Percentiles rank a stretch among this genome's conserved stretches.
Evolutionary conservation across 2,888 invertebrate species (phyloP).

Genomic region (Neoascia interrupta): DNA sequence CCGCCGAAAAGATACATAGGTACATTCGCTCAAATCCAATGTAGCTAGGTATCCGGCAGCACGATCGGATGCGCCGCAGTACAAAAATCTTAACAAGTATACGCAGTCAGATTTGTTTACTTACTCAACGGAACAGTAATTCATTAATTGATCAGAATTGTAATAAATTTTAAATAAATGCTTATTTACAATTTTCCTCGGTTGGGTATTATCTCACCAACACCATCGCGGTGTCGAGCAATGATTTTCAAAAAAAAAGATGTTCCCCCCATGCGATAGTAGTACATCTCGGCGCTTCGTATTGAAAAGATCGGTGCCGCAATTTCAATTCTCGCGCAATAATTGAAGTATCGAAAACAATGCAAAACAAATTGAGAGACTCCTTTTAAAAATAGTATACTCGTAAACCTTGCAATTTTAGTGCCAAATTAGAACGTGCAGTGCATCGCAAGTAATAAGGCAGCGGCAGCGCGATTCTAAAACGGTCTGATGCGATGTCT

Average conservation of each 20-base stretch:
- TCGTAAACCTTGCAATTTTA: not conserved
- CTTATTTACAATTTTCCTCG: constrained; percentile 15
- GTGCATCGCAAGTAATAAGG: not conserved
- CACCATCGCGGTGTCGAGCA: not conserved
- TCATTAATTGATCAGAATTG: constrained; percentile 43
- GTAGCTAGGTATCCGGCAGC: too few species aligned
- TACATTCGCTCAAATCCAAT: too few species aligned
- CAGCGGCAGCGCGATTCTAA: not conserved
- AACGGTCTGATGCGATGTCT: too few species aligned
- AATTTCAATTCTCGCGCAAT: not conserved
- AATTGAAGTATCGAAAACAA: not conserved
- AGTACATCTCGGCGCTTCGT: constrained; percentile 35
- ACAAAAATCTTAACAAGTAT: too few species aligned
- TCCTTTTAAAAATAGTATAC: constrained; percentile 20
- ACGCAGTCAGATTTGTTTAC: too few species aligned
- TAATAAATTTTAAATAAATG: constrained; percentile 10
- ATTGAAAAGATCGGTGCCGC: constrained; percentile 22
- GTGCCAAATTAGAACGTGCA: not conserved
- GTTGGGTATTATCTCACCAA: not conserved
- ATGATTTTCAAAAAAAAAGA: constrained; percentile 1
- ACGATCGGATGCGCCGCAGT: too few species aligned
- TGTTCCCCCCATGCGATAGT: constrained; percentile 18
- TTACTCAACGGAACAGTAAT: too few species aligned
- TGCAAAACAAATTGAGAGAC: constrained; percentile 3
- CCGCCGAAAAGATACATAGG: too few species aligned